Base-by-base conservation (phyloP, 2,113 vertebrate species). In the Regulus satrapa region DNA sequence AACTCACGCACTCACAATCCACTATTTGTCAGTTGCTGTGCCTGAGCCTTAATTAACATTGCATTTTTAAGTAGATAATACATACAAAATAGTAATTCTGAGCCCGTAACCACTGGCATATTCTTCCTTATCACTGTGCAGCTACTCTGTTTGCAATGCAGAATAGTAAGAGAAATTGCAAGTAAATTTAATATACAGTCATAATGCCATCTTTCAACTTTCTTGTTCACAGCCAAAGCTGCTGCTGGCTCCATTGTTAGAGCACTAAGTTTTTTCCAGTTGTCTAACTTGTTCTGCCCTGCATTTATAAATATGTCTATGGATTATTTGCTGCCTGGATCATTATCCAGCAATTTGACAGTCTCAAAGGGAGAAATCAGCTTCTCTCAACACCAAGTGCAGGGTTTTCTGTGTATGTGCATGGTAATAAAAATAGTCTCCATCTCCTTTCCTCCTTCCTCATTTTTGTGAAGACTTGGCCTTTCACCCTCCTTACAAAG, bases 41-140 rank as follows among this genome's bases (percentile, higher is more conserved):
- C 52, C 78, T 96, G 89, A 96, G 91, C 89, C 59, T 95, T 97
- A 96, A 96, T 95, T 97, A 97, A 94, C 4, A 0, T 79, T 95
- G 63, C 61, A 66, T 96, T 93, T 87, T 36, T 58, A 90, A 96
- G 73, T 59, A 85, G 89, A 17, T 82, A 88, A 89, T 89, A 82
- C 67, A 85, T 88, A 85, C 67, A 88, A 89, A 93, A 91, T 92
- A 89, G 51, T 93, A 94, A 95, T 96, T 95, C 71, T 89, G 63
- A 88, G 67, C 51, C 67, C 28, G 43, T 93, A 95, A 69, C 71
- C 81, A 90, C 92, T 95, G 94, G 52, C 66, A 66, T 17, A 12
- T 69, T 88, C 74, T 49, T 93, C 93, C 63, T 71, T 78, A 94
- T 89, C 67, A 95, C 94, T 93, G 92, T 88, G 94, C 59, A 93